Conservation (phyloP, 2,888 invertebrate species). For the Phyto melanocephala region DNA sequence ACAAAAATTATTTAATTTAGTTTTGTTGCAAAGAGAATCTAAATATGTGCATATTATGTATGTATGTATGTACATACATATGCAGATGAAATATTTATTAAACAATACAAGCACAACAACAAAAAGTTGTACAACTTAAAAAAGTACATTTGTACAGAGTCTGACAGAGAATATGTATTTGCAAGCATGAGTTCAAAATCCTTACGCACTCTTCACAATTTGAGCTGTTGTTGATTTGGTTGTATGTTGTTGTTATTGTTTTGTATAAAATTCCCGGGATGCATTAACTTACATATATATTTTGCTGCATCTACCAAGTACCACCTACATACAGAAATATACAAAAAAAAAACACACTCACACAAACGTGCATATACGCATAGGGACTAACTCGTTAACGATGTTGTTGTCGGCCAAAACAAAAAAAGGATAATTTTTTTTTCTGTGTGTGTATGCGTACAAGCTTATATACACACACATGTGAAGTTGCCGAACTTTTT, state of each 20-base stretch:
- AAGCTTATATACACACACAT: too few species aligned
- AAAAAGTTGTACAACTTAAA: slow-evolving; percentile 20
- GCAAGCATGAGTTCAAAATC: slow-evolving; percentile 17
- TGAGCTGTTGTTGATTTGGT: slow-evolving; percentile 17
- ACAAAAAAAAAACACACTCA: too few species aligned
- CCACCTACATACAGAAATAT: slow-evolving; percentile 3
- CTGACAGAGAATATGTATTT: slow-evolving; percentile 15
- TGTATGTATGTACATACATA: neutral
- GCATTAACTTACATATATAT: slow-evolving; percentile 38
- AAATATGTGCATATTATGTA: neutral
- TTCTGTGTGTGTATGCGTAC: neutral
- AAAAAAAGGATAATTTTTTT: slow-evolving; percentile 42
- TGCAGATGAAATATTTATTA: neutral
- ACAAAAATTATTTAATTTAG: neutral
- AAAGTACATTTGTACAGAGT: neutral
- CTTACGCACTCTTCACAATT: slow-evolving; percentile 43
- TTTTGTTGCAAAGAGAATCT: neutral
- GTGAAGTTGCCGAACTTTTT: slow-evolving; percentile 35
- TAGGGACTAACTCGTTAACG: slow-evolving; percentile 33
- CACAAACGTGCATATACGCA: slow-evolving; percentile 5
- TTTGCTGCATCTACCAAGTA: slow-evolving; percentile 14
- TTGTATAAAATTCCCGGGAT: slow-evolving; percentile 60
- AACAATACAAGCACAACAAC: neutral
- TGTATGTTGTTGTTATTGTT: slow-evolving; percentile 12
- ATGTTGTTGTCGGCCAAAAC: slow-evolving; percentile 47